phyloP scores from a whole-genome alignment of 2,797 vertebrate genomes.

The Pseudotriccus pelzelni region DNA sequence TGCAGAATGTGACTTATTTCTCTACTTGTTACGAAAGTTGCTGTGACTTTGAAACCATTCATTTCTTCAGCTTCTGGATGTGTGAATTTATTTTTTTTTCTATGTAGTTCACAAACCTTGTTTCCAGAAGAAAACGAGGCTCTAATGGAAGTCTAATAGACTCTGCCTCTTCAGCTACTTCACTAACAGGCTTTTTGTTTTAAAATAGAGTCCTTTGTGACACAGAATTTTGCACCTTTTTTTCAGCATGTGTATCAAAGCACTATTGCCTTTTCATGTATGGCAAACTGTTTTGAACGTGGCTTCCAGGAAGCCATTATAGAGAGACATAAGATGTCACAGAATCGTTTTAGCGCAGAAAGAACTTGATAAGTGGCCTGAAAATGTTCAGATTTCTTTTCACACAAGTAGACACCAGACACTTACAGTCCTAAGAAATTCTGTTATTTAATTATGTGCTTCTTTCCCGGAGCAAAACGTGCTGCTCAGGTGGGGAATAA shows the following conservation, averaged over 20 bases:
- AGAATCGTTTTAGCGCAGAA: not conserved
- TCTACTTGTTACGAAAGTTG: not conserved
- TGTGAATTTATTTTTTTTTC: not conserved
- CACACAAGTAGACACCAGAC: not conserved
- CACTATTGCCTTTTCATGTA: not conserved
- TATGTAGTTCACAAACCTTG: not conserved
- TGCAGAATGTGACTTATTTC: not conserved
- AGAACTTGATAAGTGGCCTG: not conserved
- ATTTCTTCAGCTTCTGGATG: not conserved
- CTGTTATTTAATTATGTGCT: not conserved
- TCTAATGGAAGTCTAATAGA: not conserved
- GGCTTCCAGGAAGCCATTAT: not conserved
- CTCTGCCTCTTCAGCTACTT: not conserved
- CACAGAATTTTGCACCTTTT: not conserved
- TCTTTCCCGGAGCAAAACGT: not conserved
- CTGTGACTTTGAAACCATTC: not conserved
- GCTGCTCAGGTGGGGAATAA: not conserved
- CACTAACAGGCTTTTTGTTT: not conserved
- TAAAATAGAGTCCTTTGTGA: not conserved
- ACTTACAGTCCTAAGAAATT: not conserved
- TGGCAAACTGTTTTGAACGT: not conserved
- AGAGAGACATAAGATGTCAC: not conserved
- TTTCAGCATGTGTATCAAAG: not conserved
- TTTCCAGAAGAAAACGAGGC: not conserved
- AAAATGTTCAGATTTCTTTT: not conserved